Evolutionary conservation across 2,888 invertebrate genomes (phyloP).

Genomic region (Hyposoter didymator): DNA sequence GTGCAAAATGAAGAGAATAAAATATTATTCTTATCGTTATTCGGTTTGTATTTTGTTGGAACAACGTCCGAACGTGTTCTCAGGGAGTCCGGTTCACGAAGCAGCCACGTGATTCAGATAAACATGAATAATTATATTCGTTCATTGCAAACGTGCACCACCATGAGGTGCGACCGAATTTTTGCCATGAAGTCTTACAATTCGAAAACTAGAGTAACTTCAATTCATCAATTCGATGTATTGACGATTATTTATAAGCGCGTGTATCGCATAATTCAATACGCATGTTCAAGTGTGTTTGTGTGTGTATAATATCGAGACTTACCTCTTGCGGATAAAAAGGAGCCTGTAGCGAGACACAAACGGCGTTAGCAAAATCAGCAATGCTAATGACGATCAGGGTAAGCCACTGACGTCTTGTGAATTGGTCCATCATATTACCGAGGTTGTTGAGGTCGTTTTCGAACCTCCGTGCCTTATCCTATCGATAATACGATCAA

Average conservation of each 20-base stretch:
- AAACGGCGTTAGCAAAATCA: constrained; percentile 93
- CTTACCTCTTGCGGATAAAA: constrained; percentile 94
- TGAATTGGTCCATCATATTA: constrained; percentile 88
- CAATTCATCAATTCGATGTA: background rate
- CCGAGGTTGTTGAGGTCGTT: constrained; percentile 22
- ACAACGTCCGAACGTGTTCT: background rate
- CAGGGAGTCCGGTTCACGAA: background rate
- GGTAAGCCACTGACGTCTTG: constrained; percentile 91
- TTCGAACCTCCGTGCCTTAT: constrained; percentile 14
- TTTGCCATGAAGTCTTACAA: background rate
- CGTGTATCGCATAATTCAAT: background rate
- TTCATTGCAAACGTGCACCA: background rate
- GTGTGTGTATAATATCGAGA: background rate
- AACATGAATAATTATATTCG: background rate
- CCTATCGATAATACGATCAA: constrained; percentile 1
- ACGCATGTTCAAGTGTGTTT: background rate
- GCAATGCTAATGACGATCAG: constrained; percentile 92
- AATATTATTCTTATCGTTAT: constrained; percentile 12
- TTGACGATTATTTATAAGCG: background rate
- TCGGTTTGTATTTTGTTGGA: background rate
- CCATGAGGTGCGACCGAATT: background rate
- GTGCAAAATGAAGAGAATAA: background rate
- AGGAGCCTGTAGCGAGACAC: constrained; percentile 93
- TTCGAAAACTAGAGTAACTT: background rate
- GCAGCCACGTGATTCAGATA: background rate